phyloP scores from a whole-genome alignment of 2,888 invertebrate species.

The Cephus sareptanus region DNA sequence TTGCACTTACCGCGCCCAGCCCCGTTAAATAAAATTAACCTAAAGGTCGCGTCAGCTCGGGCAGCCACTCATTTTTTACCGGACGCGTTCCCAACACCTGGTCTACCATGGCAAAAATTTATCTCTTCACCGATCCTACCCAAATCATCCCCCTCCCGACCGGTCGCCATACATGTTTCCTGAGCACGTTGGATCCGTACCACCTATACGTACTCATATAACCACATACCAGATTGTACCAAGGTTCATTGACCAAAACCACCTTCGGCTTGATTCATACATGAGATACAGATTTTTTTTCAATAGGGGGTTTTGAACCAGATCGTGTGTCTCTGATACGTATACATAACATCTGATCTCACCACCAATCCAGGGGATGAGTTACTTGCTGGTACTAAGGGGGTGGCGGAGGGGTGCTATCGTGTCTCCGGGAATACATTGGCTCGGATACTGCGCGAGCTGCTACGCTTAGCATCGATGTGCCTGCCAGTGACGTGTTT shows the following conservation, averaged over 20 bases:
- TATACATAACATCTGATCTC: not conserved
- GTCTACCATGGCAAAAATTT: not conserved
- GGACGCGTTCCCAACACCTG: not conserved
- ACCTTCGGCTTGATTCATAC: not conserved
- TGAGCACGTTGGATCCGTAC: not conserved
- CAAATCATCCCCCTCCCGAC: not conserved
- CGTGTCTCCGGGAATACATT: not conserved
- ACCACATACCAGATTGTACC: not conserved
- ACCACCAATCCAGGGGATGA: not conserved
- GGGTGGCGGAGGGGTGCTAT: not conserved
- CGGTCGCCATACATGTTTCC: not conserved
- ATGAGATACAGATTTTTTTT: not conserved
- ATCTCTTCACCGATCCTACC: not conserved
- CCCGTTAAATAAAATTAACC: not conserved
- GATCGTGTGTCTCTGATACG: not conserved
- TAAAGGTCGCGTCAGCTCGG: not conserved
- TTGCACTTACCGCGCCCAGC: not conserved
- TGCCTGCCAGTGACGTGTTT: conserved; percentile 5
- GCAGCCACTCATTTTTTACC: not conserved
- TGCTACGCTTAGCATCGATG: conserved; percentile 4
- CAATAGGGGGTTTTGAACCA: not conserved
- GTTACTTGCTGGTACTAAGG: not conserved
- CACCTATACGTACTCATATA: not conserved
- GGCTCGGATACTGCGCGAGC: not conserved
- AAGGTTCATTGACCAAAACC: not conserved